Base-by-base conservation (phyloP, 30 jellyfish, hydroid and myxozoan species). In the Aurelia sp. region DNA sequence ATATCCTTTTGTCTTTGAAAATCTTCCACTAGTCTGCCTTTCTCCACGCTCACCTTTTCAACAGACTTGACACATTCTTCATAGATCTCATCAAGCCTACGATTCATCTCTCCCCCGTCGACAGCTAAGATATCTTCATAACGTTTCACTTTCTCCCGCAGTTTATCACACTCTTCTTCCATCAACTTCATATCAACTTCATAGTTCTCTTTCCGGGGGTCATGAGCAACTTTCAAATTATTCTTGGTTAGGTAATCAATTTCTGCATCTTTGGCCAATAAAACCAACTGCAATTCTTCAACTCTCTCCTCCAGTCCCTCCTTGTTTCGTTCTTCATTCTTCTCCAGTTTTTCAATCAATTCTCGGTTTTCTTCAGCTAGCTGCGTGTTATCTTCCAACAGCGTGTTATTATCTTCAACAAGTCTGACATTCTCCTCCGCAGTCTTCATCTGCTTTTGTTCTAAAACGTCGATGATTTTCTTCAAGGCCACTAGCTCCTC, bases 401-500 rank as follows among this genome's bases (percentile, higher is more conserved):
- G 92, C 44, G 47, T 65, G 15, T 35, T 85, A 13, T 78, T 92
- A 65, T 87, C 92, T 22, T 53, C 64, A 35, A 47, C 68, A 48
- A 86, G 72, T 8, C 40, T 47, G n/a, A 51, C 74, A 65, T 67
- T 80, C 22, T 81, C 97, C 10, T 31, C 24, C 35, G 62, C 24
- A 61, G 84, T 44, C 38, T 64, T 64, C 55, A 53, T 63, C 40
- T 60, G 89, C 44, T 90, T 90, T 38, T 64, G 66, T 63, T 87
- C 97, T 22, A 84, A 93, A 15, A 69, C 86, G 18, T 74, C 87
- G 55, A 93, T 82, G 24, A 94, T 91, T 21, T 74, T 62, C 57
- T 88, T 97, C 82, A 93, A 78, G 18, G 95, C 86, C 12, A 90
- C 83, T 18, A 93, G 81, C 59, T 93, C 98, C 51, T 82, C 96